Base-by-base conservation (phyloP, 2,888 invertebrate species). In the Brenthis daphne region DNA sequence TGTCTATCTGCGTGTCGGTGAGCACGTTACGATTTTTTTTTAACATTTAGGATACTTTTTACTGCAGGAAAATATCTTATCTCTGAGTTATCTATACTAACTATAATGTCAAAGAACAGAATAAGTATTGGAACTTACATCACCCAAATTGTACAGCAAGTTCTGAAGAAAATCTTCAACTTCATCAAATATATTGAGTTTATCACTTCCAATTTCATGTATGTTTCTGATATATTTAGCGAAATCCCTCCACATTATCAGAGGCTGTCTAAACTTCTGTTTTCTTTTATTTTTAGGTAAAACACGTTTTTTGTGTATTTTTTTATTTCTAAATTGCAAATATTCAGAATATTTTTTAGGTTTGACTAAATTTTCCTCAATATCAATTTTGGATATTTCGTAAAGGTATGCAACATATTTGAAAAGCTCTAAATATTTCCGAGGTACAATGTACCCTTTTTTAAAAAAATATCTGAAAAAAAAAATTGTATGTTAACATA, bases 381-480 rank as follows among this genome's bases (percentile, higher is more conserved):
- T 37, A 57, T 24, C 37, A 11, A 50, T 16, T 11, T 57, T 51
- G 0, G 82, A 77, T 5, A 76, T 67, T 53, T 80, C 76, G 56
- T 82, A 79, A 2, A 87, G 63, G 29, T 82, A 82, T 0, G 82
- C 48, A 0, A 79, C 63, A 57, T 87, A 90, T 75, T 85, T 85
- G 3, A 88, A 24, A 0, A 90, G 77, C 58, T 88, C 80, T 1
- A 80, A 12, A 57, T 90, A 88, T 1, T 79, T 75, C 54, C 82
- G 79, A 43, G 87, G 80, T 0, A 88, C 65, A 0, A 68, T 3
- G 6, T 72, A 53, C 0, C 68, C 64, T 0, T 71, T 57, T 65
- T 69, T 63, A 2, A 79, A 24, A 1, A 67, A 48, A 2, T 77
- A 67, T 0, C 88, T 88, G 78, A 54, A 69, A 71, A 43, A 33